Conservation (phyloP, 1,140 invertebrate species). For the Drusus annulatus region DNA sequence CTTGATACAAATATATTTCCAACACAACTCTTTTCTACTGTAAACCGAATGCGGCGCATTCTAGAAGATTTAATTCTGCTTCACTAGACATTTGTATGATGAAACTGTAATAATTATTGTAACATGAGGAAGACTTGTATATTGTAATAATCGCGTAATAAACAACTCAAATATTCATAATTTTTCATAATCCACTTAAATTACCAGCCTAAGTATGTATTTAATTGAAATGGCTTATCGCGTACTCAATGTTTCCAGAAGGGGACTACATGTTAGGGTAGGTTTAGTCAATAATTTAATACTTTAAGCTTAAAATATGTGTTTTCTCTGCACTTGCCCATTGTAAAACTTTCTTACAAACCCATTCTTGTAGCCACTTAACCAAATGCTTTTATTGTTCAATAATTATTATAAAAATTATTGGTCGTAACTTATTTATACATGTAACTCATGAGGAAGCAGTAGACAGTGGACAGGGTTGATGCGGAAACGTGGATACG, state of each 20-base stretch:
- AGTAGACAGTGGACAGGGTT: neutral
- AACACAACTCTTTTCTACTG: neutral
- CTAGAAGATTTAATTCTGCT: neutral
- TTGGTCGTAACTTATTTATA: slow-evolving; percentile 21
- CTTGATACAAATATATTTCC: slow-evolving; percentile 2
- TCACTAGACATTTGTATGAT: neutral
- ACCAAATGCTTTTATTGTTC: slow-evolving; percentile 29
- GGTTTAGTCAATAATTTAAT: slow-evolving; percentile 40
- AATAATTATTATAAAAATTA: slow-evolving; percentile 1
- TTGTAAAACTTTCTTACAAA: slow-evolving; percentile 38
- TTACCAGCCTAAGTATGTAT: slow-evolving; percentile 27
- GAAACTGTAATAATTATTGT: slow-evolving; percentile 1
- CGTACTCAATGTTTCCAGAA: slow-evolving; percentile 30
- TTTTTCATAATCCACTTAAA: slow-evolving; percentile 24
- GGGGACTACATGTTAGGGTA: slow-evolving; percentile 28
- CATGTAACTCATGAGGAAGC: neutral
- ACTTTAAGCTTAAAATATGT: slow-evolving; percentile 41
- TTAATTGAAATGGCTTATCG: slow-evolving; percentile 26
- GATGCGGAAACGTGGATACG: neutral
- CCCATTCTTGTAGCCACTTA: slow-evolving; percentile 29
- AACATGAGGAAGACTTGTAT: too few species aligned
- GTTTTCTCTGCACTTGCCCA: slow-evolving; percentile 32
- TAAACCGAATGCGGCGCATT: neutral
- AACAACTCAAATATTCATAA: neutral
- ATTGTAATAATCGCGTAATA: neutral